phyloP scores from a whole-genome alignment of 2,888 invertebrate species.

The Sericinus montela region DNA sequence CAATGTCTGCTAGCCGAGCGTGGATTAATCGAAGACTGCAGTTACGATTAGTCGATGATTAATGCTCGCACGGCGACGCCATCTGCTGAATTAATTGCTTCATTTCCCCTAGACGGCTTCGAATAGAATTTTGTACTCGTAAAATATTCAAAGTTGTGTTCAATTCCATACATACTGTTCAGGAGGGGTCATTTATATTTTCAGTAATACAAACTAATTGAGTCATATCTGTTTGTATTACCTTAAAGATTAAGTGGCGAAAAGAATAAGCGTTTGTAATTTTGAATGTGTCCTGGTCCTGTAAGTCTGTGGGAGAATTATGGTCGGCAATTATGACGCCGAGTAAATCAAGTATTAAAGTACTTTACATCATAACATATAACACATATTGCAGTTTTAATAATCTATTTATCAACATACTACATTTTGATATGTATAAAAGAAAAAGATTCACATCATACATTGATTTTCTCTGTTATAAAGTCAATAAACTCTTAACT shows the following conservation, averaged over 20 bases:
- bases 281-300: too few species aligned
- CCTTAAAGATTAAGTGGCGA: too few species aligned
- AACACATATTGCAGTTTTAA: too few species aligned
- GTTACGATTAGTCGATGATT: constrained; percentile 78
- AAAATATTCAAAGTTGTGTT: constrained; percentile 61
- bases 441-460: background rate
- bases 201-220: background rate
- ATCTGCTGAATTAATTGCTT: constrained; percentile 79
- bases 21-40: constrained; percentile 77
- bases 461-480: background rate
- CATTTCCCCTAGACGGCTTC: constrained; percentile 75
- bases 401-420: too few species aligned
- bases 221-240: too few species aligned
- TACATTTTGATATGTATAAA: too few species aligned
- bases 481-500: background rate
- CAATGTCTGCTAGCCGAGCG: constrained; percentile 44
- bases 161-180: constrained; percentile 48
- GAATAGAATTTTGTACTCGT: constrained; percentile 76
- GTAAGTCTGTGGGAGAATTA: too few species aligned
- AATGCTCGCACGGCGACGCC: constrained; percentile 75
- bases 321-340: too few species aligned
- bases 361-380: too few species aligned
- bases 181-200: constrained; percentile 43
- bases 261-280: too few species aligned
- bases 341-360: too few species aligned